Evolutionary conservation across 2,113 vertebrate genomes (phyloP), one percentile per base, ranked within the genome.

Genomic region (Elachura formosa): DNA sequence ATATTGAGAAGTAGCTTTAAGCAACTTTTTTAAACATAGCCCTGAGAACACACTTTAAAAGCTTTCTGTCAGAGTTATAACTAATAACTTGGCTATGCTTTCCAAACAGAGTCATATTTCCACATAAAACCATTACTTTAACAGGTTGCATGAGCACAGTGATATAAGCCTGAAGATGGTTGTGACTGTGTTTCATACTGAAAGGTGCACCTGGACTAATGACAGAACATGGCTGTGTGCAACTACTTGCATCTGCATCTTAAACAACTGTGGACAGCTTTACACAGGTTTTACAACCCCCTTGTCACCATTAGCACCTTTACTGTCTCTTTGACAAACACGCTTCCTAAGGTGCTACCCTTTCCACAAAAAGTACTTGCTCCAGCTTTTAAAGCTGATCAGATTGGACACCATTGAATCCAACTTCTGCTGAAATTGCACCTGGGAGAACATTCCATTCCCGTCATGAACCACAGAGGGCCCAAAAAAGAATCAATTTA

Each of bases 311-410:
- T 2, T 6, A 62, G 34, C 1, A 6, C 52, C 61, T 58, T 19
- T 17, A 10, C 11, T 23, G 29, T 11, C 49, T 72, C 40, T 45
- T 22, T 11, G 21, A 54, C 1, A n/a, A n/a, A 28, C 34, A 12
- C 7, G 31, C 17, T 36, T 5, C 43, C n/a, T 5, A 33, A 20
- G 28, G 25, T 2, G 36, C 10, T 19, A 33, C 9, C 26, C 48
- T 22, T 46, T 14, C 5, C 69, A 41, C 43, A 66, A 16, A 0
- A 63, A 36, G 7, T 0, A 17, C 2, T 10, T 1, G 12, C 28
- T 74, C 64, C 46, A 31, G 34, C 56, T 66, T 56, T 58, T 40
- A 58, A 49, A 55, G 33, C 11, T 2, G 2, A 36, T 28, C 7
- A 23, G 48, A 41, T 5, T 38, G 40, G 85, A 54, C 68, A 67